Percentiles rank a stretch among this genome's conserved stretches.
phyloP scores from a whole-genome alignment of 2,113 vertebrate species.

The Cryptotis parvus region DNA sequence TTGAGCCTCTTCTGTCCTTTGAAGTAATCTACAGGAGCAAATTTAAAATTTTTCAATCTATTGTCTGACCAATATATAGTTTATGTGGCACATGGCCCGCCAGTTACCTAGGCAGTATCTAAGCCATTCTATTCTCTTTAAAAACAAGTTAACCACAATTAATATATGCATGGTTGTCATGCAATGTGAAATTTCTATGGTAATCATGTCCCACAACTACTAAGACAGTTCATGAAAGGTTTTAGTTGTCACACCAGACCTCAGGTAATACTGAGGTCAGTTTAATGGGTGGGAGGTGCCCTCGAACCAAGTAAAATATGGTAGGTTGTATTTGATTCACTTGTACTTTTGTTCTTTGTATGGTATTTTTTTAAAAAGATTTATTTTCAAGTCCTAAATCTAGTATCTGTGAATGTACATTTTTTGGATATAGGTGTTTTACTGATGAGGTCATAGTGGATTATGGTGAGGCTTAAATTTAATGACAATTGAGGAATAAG shows the following conservation, averaged over 20 bases:
- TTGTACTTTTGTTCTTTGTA: neutral
- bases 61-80: neutral
- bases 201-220: neutral
- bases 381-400: neutral
- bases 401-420: neutral
- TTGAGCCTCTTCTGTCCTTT: neutral
- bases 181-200: neutral
- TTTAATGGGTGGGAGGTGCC: neutral
- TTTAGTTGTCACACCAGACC: neutral
- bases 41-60: neutral
- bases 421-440: conserved; percentile 25
- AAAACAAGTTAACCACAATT: neutral
- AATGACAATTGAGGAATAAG: neutral
- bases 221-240: neutral
- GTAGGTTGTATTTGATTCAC: no score
- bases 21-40: neutral
- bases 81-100: neutral
- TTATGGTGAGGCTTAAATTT: neutral
- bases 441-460: neutral
- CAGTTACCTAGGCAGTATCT: neutral
- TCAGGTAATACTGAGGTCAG: neutral
- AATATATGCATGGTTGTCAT: neutral
- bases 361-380: neutral
- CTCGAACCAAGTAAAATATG: neutral
- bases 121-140: neutral